Evolutionary conservation across 1,140 invertebrate species (phyloP).

Genomic region (Onthophagus taurus): DNA sequence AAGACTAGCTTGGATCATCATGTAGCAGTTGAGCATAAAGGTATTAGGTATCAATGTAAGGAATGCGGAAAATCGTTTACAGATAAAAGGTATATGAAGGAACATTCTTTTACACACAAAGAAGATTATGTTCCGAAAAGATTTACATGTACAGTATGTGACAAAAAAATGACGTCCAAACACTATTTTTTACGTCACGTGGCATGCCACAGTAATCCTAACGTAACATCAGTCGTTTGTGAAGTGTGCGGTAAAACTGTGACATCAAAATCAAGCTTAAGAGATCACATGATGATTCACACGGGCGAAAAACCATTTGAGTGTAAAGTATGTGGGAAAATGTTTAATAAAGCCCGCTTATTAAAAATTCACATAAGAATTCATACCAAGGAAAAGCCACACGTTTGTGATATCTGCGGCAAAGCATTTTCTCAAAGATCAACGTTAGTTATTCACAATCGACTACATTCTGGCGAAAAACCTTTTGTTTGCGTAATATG

Average conservation of each 20-base stretch:
- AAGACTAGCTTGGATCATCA: background rate
- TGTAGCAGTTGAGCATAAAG: background rate
- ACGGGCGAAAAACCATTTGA: slow-evolving; percentile 41
- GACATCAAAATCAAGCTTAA: slow-evolving; percentile 47
- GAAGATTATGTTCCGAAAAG: background rate
- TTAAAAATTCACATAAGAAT: slow-evolving; percentile 46
- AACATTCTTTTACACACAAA: background rate
- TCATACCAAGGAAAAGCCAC: slow-evolving; percentile 46
- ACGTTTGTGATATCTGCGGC: slow-evolving; percentile 42
- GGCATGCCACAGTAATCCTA: no score
- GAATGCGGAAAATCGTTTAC: slow-evolving; percentile 4
- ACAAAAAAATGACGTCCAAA: background rate
- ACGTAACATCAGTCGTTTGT: no score
- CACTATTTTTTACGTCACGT: no score
- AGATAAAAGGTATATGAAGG: background rate
- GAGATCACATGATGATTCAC: slow-evolving; percentile 51
- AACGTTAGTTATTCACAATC: slow-evolving; percentile 41
- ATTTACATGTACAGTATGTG: slow-evolving; percentile 5
- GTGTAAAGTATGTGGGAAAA: slow-evolving; percentile 45
- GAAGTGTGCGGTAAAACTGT: slow-evolving; percentile 44
- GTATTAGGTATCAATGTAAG: slow-evolving; percentile 2
- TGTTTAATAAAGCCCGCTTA: slow-evolving; percentile 44
- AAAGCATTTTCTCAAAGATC: slow-evolving; percentile 40
- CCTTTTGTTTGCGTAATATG: background rate
- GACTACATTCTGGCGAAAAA: slow-evolving; percentile 16